Percentiles rank a stretch among this genome's conserved stretches.
phyloP scores from a whole-genome alignment of 2,113 vertebrate genomes.

The Chloebia gouldiae region DNA sequence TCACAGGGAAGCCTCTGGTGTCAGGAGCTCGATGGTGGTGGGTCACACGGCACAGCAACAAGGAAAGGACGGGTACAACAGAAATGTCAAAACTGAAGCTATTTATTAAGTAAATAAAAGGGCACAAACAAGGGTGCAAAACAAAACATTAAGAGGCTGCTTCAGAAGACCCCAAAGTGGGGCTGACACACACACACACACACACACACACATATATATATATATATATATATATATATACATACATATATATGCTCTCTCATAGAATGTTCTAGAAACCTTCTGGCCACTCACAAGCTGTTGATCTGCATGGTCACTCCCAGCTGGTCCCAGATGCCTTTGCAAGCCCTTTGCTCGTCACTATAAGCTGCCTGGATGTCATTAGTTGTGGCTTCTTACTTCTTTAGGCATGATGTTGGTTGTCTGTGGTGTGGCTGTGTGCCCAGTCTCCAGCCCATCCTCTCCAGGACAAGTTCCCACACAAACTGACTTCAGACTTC shows the following conservation, averaged over 20 bases:
- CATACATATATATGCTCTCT: neutral
- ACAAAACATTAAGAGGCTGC: neutral
- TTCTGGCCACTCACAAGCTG: neutral
- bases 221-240: no score
- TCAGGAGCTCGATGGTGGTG: neutral
- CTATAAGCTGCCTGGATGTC: neutral
- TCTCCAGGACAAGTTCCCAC: neutral
- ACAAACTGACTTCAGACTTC: neutral
- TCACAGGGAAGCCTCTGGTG: neutral
- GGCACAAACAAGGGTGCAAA: neutral
- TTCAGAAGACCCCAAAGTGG: neutral
- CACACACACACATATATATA: no score
- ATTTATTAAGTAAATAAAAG: neutral
- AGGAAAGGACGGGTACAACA: neutral
- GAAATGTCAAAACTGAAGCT: neutral
- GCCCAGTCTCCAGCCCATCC: rapidly evolving
- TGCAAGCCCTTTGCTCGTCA: neutral
- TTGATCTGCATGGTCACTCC: neutral
- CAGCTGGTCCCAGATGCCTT: neutral
- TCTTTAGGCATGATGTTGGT: neutral
- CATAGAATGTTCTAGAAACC: neutral
- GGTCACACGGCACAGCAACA: neutral
- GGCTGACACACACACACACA: neutral
- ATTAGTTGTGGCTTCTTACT: neutral
- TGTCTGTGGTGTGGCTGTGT: neutral